Base-by-base conservation (phyloP, 2,888 invertebrate genomes). In the Doris montereyensis region DNA sequence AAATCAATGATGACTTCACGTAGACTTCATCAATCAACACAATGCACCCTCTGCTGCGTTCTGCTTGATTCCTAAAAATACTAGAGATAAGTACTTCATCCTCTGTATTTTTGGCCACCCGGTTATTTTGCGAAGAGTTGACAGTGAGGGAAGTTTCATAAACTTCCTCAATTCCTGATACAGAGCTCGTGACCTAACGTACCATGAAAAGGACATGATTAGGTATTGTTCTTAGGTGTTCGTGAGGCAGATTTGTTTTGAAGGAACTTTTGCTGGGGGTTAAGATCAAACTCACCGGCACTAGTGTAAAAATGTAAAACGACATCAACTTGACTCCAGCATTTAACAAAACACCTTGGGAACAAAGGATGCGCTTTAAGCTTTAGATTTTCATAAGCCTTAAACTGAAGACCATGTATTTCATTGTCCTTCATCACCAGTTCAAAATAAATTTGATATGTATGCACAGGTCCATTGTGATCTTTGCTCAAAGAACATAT, bases 21-120 rank as follows among this genome's bases (percentile, higher is more conserved):
- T 71, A 71, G 4, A 71, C 34, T 35, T 35, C 71, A 35, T 71
- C 71, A 35, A 71, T 71, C n/a, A 71, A 35, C 5, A 71, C 8
- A n/a, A 71, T 30, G 30, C 71, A 73, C 4, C 73, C 73, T 17
- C 41, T 52, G 21, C 28, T 17, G 17, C 57, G 32, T 34, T 57
- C 57, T 10, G 32, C 57, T 13, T 24, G 17, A 2, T 17, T 52
- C 26, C 28, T 73, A 26, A 73, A 73, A 8, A 73, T 57, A 26
- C 34, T 17, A 2, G 24, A 8, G 57, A 73, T 57, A 10, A 73
- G 17, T 26, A 21, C 8, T 17, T n/a, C 13, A 26, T 73, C 73
- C 8, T 73, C 73, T n/a, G 35, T 8, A 57, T 57, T 73, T 35
- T 57, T 73, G 26, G 57, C 52, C 10, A 73, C 17, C 73, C 57